These are phyloP conservation scores for Apistogramma diplotaenia DNA, from an alignment of 2,113 vertebrate genomes.

Conservation along the genomic window DNA sequence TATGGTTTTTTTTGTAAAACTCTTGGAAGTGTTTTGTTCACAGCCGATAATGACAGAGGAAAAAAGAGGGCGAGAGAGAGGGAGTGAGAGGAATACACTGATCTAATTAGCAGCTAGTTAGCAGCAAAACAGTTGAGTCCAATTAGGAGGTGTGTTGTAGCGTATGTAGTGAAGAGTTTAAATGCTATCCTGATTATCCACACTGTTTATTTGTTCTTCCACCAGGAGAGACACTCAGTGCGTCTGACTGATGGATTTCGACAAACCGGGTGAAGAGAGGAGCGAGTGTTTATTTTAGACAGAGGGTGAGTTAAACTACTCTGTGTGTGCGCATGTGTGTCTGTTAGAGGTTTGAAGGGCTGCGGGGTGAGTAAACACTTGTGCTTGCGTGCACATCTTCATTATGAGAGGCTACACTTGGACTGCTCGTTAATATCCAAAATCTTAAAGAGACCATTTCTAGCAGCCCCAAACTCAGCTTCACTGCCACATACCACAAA, in stretches of 20 bases:
- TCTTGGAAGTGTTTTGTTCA: slow-evolving; percentile 56
- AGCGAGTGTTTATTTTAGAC: slow-evolving; percentile 51
- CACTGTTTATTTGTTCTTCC: slow-evolving; percentile 47
- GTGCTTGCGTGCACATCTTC: slow-evolving; percentile 6
- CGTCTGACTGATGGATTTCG: slow-evolving; percentile 40
- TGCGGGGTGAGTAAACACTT: slow-evolving; percentile 1
- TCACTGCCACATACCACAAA: slow-evolving; percentile 8
- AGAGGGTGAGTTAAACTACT: slow-evolving; percentile 18
- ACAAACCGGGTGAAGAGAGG: slow-evolving; percentile 32
- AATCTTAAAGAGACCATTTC: slow-evolving; percentile 55
- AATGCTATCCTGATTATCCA: slow-evolving; percentile 54
- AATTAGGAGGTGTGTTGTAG: slow-evolving; percentile 65
- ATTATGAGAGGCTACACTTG: slow-evolving; percentile 47
- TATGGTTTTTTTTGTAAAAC: slow-evolving; percentile 26
- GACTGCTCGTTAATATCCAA: slow-evolving; percentile 66
- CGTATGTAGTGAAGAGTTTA: slow-evolving; percentile 39
- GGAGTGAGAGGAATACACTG: slow-evolving; percentile 60
- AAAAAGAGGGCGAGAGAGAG: slow-evolving; percentile 25
- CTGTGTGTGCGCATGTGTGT: neutral
- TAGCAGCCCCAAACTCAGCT: slow-evolving; percentile 30
- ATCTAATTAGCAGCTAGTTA: slow-evolving; percentile 78
- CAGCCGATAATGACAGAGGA: slow-evolving; percentile 53
- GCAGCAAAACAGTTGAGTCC: slow-evolving; percentile 67
- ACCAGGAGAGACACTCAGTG: slow-evolving; percentile 30
- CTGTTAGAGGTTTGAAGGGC: neutral